Percentiles rank a stretch among this genome's conserved stretches.
phyloP scores from a whole-genome alignment of 2,797 vertebrate genomes.

The Myiothlypis coronata region DNA sequence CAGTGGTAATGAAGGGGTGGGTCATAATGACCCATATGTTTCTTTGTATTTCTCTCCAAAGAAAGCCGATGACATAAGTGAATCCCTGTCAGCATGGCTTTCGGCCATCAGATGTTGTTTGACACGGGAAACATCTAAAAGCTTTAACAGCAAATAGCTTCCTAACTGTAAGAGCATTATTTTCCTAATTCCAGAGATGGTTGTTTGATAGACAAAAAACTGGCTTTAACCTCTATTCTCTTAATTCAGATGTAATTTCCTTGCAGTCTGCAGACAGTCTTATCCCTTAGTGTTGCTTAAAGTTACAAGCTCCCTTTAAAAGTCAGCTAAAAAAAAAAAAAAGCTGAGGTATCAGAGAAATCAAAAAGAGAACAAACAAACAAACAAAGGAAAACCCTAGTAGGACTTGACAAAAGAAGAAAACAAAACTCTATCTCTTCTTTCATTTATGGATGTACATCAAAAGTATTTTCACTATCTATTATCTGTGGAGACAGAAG shows the following conservation, averaged over 20 bases:
- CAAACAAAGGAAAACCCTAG: background rate
- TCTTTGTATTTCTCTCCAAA: conserved; percentile 7
- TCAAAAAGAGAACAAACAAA: background rate
- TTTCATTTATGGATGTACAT: background rate
- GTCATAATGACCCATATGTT: conserved; percentile 20
- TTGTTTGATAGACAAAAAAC: conserved; percentile 24
- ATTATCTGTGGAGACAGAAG: background rate
- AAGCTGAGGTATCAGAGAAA: background rate
- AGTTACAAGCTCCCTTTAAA: background rate
- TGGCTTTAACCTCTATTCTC: background rate
- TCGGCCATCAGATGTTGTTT: background rate
- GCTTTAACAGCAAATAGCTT: conserved; percentile 16
- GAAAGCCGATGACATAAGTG: background rate
- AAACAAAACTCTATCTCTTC: background rate
- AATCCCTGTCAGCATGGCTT: background rate
- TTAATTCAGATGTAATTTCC: background rate
- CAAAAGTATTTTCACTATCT: background rate
- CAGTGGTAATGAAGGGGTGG: background rate
- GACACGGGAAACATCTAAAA: conserved; percentile 32
- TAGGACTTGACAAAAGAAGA: background rate
- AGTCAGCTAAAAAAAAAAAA: background rate
- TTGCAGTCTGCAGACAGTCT: background rate
- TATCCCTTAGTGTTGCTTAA: background rate
- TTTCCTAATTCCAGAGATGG: conserved; percentile 21
- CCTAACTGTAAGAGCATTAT: background rate